These are phyloP conservation scores for Caerostris darwini DNA, from an alignment of 1,140 invertebrate genomes.

Conservation along the genomic window DNA sequence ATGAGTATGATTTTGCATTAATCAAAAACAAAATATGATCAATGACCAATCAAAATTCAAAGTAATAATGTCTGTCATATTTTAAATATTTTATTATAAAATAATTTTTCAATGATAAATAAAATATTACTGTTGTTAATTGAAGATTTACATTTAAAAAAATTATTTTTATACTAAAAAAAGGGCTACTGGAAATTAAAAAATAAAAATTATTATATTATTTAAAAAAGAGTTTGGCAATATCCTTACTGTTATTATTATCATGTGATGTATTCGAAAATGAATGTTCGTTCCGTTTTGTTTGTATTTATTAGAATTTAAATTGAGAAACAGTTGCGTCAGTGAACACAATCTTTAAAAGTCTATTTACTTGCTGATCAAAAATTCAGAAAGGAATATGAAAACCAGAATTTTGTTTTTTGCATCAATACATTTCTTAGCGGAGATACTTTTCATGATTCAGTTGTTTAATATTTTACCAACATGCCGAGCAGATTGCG, in stretches of 20 bases:
- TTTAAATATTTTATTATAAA: no score
- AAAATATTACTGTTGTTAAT: no score
- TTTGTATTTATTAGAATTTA: not conserved
- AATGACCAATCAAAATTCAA: no score
- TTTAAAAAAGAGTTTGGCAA: not conserved
- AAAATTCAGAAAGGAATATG: not conserved
- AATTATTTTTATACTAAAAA: no score
- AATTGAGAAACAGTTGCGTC: no score
- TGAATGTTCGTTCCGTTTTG: not conserved
- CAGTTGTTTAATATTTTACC: not conserved
- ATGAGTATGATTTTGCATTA: no score
- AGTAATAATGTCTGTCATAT: no score
- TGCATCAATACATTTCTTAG: not conserved
- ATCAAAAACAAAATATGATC: no score
- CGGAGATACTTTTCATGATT: not conserved
- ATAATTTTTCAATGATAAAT: no score
- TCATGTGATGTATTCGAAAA: constrained; percentile 39
- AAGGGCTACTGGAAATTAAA: no score
- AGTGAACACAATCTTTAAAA: no score
- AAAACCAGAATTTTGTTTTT: not conserved
- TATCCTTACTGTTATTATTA: not conserved
- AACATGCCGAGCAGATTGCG: constrained; percentile 41
- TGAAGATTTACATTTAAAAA: no score
- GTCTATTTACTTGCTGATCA: not conserved
- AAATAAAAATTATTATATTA: not conserved